Evolutionary conservation across 2,888 invertebrate species (phyloP).

Genomic region (Ellobium chinense): DNA sequence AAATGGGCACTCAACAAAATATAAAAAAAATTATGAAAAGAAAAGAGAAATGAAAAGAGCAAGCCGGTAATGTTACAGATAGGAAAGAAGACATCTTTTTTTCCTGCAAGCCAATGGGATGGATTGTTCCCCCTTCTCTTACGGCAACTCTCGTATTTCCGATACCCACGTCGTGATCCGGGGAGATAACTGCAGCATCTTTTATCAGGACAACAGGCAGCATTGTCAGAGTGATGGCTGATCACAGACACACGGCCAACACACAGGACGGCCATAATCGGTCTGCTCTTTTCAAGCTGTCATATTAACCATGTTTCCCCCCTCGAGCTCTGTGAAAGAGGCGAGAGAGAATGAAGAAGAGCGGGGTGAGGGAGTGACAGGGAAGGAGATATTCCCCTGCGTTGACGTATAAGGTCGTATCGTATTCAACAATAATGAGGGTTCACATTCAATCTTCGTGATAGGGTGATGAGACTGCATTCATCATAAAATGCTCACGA

Average conservation of each 20-base stretch:
- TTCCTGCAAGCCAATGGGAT: background rate
- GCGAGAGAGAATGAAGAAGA: background rate
- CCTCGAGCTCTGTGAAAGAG: background rate
- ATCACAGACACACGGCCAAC: background rate
- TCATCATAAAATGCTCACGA: too few species aligned
- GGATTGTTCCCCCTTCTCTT: background rate
- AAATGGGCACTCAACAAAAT: too few species aligned
- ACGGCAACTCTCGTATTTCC: background rate
- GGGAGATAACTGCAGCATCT: conserved; percentile 4
- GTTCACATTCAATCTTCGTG: too few species aligned
- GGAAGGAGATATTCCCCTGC: too few species aligned
- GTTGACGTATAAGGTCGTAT: too few species aligned
- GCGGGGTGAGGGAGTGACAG: background rate
- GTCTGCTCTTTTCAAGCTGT: conserved; percentile 19
- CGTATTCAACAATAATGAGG: too few species aligned
- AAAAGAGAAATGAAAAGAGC: background rate
- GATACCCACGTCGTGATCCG: conserved; percentile 15
- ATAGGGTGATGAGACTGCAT: too few species aligned
- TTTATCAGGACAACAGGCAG: background rate
- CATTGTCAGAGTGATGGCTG: conserved; percentile 2
- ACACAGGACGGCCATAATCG: background rate
- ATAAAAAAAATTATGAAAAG: too few species aligned
- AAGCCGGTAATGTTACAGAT: background rate
- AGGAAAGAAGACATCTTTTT: background rate
- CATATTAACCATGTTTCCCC: background rate